Evolutionary conservation across 2,888 invertebrate species (phyloP).

Genomic region (Parelbella ahira): DNA sequence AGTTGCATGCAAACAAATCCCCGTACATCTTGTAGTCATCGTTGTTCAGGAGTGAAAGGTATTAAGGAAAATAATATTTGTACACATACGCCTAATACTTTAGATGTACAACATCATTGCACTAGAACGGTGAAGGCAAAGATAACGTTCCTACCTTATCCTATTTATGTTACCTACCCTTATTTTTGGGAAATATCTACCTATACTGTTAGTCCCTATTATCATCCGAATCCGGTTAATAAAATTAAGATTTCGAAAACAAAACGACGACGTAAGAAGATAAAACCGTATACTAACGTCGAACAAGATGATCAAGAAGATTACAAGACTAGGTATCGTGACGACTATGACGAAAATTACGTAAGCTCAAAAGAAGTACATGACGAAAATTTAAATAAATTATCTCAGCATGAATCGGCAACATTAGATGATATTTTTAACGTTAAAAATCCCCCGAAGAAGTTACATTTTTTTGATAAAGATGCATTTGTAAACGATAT

Average conservation of each 20-base stretch:
- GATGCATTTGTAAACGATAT: slow-evolving; percentile 34
- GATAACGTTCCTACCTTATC: too few relatives aligned
- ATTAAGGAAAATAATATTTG: slow-evolving; percentile 28
- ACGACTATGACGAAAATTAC: too few relatives aligned
- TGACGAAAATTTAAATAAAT: slow-evolving; percentile 7
- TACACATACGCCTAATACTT: slow-evolving; percentile 27
- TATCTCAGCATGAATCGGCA: too few relatives aligned
- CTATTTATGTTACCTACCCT: slow-evolving; percentile 43
- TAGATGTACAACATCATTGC: slow-evolving; percentile 28
- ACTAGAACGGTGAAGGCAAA: too few relatives aligned
- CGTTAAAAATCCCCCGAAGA: too few relatives aligned
- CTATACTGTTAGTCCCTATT: slow-evolving; percentile 34
- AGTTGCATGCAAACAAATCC: slow-evolving; percentile 39
- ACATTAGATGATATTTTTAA: too few relatives aligned
- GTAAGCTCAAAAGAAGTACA: slow-evolving; percentile 20
- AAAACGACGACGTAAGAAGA: slow-evolving; percentile 39
- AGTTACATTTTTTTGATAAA: slow-evolving; percentile 29
- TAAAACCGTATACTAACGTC: slow-evolving; percentile 28
- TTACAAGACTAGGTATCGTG: too few relatives aligned
- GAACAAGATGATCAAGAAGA: slow-evolving; percentile 26
- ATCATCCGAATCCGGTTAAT: slow-evolving; percentile 38
- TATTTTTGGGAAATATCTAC: slow-evolving; percentile 38
- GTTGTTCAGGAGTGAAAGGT: slow-evolving; percentile 28
- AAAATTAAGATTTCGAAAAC: slow-evolving; percentile 36
- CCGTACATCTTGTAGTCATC: slow-evolving; percentile 34